Evolutionary conservation across 2,113 vertebrate species (phyloP), one percentile per base, ranked within the genome.

Genomic region (Amblyopsis rosae): DNA sequence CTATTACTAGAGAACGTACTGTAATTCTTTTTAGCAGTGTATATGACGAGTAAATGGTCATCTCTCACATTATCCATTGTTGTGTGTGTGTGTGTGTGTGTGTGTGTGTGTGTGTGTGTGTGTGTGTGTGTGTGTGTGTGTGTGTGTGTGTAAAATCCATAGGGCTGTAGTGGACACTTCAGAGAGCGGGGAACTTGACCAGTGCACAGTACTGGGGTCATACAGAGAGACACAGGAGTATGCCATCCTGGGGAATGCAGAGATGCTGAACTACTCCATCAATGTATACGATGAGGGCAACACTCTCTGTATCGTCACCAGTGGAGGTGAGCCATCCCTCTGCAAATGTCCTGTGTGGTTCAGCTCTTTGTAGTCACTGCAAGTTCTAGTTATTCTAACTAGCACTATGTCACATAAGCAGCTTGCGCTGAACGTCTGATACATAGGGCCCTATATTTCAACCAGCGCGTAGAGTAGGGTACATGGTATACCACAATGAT

Each of bases 221-320:
- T 99, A 97, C 88, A 95, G 75, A 90, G 97, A 98, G 77, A 88
- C 89, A 3, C 96, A 99, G 66, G 96, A 99, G 68, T 96, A 95
- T 6, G 94, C 95, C 55, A 96, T 96, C 3, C 93, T 99, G 68
- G 96, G 98, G 75, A 94, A 92, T 55, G 94, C 96, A 0, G 98
- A 99, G 82, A 99, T 99, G 98, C 84, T 99, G 7, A 99, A 99
- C 89, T 99, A 98, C 76, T 99, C 98, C 0, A 81, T 99, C 4
- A 99, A 97, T 75, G 94, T 99, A 83, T 98, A 99, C 35, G 97
- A 99, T 61, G 96, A 98, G 19, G 98, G 97, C 61, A 97, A 95
- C 82, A 93, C 96, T 1, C 96, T 99, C 72, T 99, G 96, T 73
- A 95, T 99, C 59, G 96, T 99, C 82, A 98, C 96, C 67, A 99